phyloP scores from a whole-genome alignment of 2,113 vertebrate species.

The Podarcis raffonei region DNA sequence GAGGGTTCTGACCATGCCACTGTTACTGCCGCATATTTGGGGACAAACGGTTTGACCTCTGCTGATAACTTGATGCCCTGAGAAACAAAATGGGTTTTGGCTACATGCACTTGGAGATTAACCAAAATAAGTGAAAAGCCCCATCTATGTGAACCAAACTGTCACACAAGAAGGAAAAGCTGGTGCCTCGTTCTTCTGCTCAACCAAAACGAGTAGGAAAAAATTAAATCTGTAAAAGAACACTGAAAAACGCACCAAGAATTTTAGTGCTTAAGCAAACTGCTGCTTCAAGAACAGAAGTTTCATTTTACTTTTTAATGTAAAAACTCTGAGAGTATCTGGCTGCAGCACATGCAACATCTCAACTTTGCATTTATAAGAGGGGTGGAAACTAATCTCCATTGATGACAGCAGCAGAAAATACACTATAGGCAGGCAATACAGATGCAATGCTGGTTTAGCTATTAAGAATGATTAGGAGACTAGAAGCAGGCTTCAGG shows the following conservation, averaged over 20 bases:
- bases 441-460: not conserved
- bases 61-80: constrained; percentile 77
- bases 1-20: constrained; percentile 72
- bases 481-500: not conserved
- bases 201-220: constrained; percentile 23
- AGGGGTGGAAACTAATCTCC: not conserved
- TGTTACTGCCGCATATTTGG: constrained; percentile 66
- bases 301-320: not conserved
- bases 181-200: constrained; percentile 14
- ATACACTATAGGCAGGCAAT: not conserved
- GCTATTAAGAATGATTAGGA: not conserved
- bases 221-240: not conserved
- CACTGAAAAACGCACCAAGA: not conserved
- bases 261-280: not conserved
- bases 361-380: not conserved
- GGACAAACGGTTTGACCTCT: constrained; percentile 80
- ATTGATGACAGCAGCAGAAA: not conserved
- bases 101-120: constrained; percentile 48
- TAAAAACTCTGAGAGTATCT: not conserved
- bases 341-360: not conserved
- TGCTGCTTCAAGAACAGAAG: not conserved
- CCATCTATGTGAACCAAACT: not conserved
- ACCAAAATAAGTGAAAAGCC: constrained; percentile 36
- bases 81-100: constrained; percentile 58
- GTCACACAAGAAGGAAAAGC: not conserved